Base-by-base conservation (phyloP, 1,140 invertebrate genomes). In the Rhopalosiphum padi region DNA sequence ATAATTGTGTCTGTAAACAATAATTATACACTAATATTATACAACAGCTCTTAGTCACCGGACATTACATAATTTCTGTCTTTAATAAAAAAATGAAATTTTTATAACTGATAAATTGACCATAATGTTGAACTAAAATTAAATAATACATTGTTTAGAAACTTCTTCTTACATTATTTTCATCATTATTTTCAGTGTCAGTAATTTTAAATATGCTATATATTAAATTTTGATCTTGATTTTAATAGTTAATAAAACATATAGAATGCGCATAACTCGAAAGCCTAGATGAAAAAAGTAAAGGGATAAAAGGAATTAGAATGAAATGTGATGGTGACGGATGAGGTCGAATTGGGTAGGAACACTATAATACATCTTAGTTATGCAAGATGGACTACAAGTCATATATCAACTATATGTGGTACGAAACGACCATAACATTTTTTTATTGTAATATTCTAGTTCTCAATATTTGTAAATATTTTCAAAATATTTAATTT, bases 311-410 rank as follows among this genome's bases (percentile, higher is more conserved):
- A 86, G 43, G 30, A 87, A 87, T 46, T 18, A n/a, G 30, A 43
- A 87, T n/a, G 43, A 43, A 87, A 87, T 87, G 85, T 46, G 43
- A 87, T 46, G 6, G 43, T 87, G 85, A 87, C 41, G 43, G 85
- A 87, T 87, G 83, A 85, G 30, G 85, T 87, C 15, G 48, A 30
- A 87, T 87, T 48, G 30, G 43, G 6, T 87, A 25, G 6, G 43
- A 46, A 87, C 43, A 46, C 25, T 46, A 46, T 25, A 43, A 85
- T 87, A 87, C 85, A 46, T 87, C 85, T 46, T 30, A 30, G 85
- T 41, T 43, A 43, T 43, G 83, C 25, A 87, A 86, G 41, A 86
- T 35, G 9, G 85, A 46, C 41, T 22, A 86, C 41, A 30, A 46
- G 43, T n/a, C 85, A 48, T 85, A 15, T 43, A 41, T 85, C 22